Percentiles rank a stretch among this genome's conserved stretches.
Evolutionary conservation across 2,888 invertebrate species (phyloP).

Genomic region (Andrena dorsata): DNA sequence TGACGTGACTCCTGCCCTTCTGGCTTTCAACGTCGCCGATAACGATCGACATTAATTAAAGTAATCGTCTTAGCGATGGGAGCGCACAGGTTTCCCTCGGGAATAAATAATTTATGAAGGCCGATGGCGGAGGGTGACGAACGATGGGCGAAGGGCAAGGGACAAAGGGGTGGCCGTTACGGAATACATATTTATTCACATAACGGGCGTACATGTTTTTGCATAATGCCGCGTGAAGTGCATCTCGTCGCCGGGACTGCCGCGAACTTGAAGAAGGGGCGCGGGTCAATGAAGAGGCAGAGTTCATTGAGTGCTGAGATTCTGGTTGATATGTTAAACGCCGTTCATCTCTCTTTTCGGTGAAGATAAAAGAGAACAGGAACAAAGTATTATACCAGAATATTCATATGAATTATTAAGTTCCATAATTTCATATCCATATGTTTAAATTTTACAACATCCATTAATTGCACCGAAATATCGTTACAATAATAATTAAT

Average conservation of each 20-base stretch:
- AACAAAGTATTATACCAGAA: neutral
- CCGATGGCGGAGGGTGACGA: slow-evolving; percentile 40
- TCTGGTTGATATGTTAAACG: neutral
- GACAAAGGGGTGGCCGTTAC: slow-evolving; percentile 43
- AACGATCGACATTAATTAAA: slow-evolving; percentile 67
- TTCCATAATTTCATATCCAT: neutral
- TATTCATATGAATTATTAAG: neutral
- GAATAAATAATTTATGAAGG: slow-evolving; percentile 76
- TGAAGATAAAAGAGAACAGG: neutral
- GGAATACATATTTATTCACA: slow-evolving; percentile 76
- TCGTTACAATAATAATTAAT: too few species aligned
- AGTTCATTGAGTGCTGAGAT: slow-evolving; percentile 20
- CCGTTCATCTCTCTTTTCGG: neutral
- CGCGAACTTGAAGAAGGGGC: neutral
- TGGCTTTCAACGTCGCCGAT: slow-evolving; percentile 59
- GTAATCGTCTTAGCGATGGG: slow-evolving; percentile 62
- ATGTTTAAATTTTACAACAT: too few species aligned
- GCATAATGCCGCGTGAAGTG: slow-evolving; percentile 69
- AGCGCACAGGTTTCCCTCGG: slow-evolving; percentile 53
- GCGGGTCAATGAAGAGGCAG: neutral
- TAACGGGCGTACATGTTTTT: slow-evolving; percentile 76
- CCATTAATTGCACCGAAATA: too few species aligned
- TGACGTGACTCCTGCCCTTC: slow-evolving; percentile 49
- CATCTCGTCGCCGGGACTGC: slow-evolving; percentile 9
- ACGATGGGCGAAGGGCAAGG: slow-evolving; percentile 25